phyloP scores from a whole-genome alignment of 2,888 invertebrate genomes.

The Pemphredon lugubris region DNA sequence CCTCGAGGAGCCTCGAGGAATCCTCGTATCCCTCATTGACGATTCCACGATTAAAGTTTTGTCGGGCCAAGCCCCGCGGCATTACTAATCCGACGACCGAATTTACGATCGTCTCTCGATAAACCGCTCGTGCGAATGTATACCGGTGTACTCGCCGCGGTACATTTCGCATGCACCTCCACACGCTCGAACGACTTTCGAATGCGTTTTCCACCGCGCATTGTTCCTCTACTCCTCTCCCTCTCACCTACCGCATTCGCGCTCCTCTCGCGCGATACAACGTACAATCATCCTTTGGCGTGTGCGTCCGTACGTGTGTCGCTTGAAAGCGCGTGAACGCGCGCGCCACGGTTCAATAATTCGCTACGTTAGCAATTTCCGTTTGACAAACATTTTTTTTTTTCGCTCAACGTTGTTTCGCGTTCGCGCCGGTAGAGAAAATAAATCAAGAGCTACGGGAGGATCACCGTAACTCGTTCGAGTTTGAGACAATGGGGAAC shows the following conservation, averaged over 20 bases:
- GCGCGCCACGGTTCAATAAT: conserved; percentile 61
- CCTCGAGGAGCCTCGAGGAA: too few relatives aligned
- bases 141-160: conserved; percentile 12
- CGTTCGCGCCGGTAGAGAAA: conserved; percentile 1
- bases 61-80: conserved; percentile 3
- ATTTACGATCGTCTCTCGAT: conserved; percentile 44
- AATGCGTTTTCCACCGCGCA: conserved; percentile 58
- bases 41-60: conserved; percentile 27
- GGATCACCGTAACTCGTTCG: not conserved
- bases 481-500: conserved; percentile 4
- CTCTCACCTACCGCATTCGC: conserved; percentile 7
- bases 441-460: conserved; percentile 12
- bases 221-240: conserved; percentile 47
- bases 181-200: conserved; percentile 53
- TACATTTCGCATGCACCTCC: conserved; percentile 49
- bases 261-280: not conserved
- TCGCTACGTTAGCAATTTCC: conserved; percentile 61
- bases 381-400: conserved; percentile 50
- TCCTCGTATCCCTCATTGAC: not conserved
- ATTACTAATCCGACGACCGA: conserved; percentile 19
- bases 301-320: not conserved
- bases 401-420: conserved; percentile 21
- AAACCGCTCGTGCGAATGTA: conserved; percentile 53
- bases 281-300: not conserved
- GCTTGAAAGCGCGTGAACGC: conserved; percentile 10